Evolutionary conservation across 2,113 vertebrate species (phyloP), one percentile per base, ranked within the genome.

Genomic region (Todiramphus saurophagus): DNA sequence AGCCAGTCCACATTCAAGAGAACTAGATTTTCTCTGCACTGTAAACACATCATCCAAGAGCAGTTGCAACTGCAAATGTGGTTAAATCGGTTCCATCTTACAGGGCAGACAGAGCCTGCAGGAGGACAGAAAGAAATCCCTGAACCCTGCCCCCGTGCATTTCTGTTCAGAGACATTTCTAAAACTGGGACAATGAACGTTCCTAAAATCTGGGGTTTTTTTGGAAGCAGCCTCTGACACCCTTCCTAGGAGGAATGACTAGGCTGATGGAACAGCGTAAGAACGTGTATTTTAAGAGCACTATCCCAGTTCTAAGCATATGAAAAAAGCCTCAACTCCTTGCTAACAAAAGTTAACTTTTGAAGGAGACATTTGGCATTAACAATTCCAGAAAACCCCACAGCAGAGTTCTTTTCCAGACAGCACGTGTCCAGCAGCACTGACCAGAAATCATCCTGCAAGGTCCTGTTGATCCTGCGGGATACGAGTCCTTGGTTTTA

Each of bases 361-460:
- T 0, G 4, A 77, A 92, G 74, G 53, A 91, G 89, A 84, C 62
- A 35, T 91, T 91, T 94, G 89, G 93, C 94, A 96, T 96, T 91
- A 87, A 93, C 77, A 75, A 84, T 94, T 95, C 94, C 89, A 91
- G 69, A 72, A 78, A 95, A 59, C 2, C 4, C 19, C 64, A 62
- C 18, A 83, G 63, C 63, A 95, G 75, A 89, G 35, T 33, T 93
- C 62, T 91, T 91, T 69, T 43, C 43, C 90, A 86, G 46, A 80
- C 56, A 94, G 48, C 43, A 82, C 27, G 35, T 69, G 51, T 62
- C 48, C 74, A 93, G 81, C 46, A 92, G 91, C 83, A 91, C 46
- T 77, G 85, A 84, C 73, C 68, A 75, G 41, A 88, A 84, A 44
- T 35, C 37, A 63, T 31, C 78, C 87, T 59, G 53, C 31, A 72